Percentiles rank a stretch among this genome's conserved stretches.
These are phyloP conservation scores for Apamea anceps DNA, from an alignment of 2,888 invertebrate genomes.

Conservation along the genomic window DNA sequence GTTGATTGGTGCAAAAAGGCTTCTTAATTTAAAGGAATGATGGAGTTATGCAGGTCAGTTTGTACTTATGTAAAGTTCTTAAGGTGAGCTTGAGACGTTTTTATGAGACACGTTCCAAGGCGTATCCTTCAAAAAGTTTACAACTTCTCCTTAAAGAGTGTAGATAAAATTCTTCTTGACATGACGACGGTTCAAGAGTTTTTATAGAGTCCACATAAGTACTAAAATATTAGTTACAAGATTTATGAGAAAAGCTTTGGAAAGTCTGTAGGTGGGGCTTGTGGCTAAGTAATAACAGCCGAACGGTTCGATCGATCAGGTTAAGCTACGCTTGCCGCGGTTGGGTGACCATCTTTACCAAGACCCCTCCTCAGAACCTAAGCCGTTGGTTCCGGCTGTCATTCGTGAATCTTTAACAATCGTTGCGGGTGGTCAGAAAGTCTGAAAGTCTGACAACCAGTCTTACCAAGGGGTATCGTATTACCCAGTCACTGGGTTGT, in stretches of 20 bases:
- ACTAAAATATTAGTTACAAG: neutral
- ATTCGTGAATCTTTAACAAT: neutral
- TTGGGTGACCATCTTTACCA: neutral
- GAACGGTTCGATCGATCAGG: neutral
- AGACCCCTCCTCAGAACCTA: neutral
- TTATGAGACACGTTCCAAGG: conserved; percentile 10
- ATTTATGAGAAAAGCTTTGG: neutral
- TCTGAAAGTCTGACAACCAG: no score
- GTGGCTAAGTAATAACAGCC: neutral
- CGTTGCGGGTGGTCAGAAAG: no score
- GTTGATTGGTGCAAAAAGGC: conserved; percentile 57
- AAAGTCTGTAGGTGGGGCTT: no score
- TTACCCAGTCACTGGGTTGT: no score
- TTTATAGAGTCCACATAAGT: neutral
- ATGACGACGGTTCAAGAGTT: neutral
- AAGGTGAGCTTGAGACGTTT: conserved; percentile 7
- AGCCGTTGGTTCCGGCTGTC: neutral
- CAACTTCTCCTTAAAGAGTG: neutral
- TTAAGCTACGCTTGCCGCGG: neutral
- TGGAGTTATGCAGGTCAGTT: conserved; percentile 31
- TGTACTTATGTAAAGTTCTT: conserved; percentile 15
- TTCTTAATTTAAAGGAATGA: conserved; percentile 50
- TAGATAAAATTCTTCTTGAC: neutral
- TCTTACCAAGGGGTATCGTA: no score
- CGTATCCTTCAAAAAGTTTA: neutral